Conservation (phyloP, 2,797 vertebrate genomes). For the Varecia variegata region DNA sequence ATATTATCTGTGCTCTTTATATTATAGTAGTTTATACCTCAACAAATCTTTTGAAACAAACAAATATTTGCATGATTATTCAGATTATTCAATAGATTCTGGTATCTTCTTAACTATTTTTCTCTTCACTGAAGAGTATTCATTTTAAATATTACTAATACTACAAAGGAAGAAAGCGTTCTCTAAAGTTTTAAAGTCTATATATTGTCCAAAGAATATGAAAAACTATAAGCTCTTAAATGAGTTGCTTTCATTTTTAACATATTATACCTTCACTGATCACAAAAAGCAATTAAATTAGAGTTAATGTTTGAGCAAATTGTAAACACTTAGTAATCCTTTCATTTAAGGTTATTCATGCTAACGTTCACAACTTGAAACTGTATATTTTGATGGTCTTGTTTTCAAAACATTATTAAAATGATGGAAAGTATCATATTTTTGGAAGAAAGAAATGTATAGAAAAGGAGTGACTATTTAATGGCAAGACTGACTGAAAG, state of each 20-base stretch:
- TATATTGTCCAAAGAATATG: neutral
- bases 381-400: neutral
- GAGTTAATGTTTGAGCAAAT: neutral
- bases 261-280: neutral
- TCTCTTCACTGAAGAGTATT: neutral
- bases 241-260: neutral
- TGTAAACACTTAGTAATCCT: neutral
- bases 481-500: neutral
- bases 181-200: neutral
- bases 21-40: neutral
- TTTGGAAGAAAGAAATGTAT: neutral
- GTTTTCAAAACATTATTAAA: neutral
- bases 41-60: neutral
- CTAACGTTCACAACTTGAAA: neutral
- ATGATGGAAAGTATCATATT: neutral
- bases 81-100: neutral
- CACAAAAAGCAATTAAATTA: neutral
- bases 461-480: neutral
- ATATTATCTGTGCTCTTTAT: neutral
- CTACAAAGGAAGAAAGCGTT: slow-evolving; percentile 43
- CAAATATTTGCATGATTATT: neutral
- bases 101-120: neutral
- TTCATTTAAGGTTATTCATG: neutral
- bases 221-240: neutral
- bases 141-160: slow-evolving; percentile 52